phyloP scores from a whole-genome alignment of 92 coral and sea anemone genomes.

The Chrysogorgia sp. region DNA sequence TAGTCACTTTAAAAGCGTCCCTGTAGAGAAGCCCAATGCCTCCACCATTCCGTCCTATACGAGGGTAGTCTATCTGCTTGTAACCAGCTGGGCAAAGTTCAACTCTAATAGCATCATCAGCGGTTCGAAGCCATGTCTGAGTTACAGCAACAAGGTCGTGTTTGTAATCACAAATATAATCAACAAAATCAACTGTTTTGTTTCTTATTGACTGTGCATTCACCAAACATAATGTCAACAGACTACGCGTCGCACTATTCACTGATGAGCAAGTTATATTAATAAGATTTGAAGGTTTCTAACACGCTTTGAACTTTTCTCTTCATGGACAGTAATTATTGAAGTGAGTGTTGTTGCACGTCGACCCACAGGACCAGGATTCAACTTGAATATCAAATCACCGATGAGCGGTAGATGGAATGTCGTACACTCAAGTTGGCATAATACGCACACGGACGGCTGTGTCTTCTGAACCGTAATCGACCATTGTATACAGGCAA shows the following conservation, averaged over 20 bases:
- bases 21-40: slow-evolving; percentile 54
- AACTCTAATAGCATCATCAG: slow-evolving; percentile 42
- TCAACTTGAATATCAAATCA: neutral
- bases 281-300: slow-evolving; percentile 35
- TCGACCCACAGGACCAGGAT: neutral
- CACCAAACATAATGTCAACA: slow-evolving; percentile 14
- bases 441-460: neutral
- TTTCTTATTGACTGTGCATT: slow-evolving; percentile 19
- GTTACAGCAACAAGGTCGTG: slow-evolving; percentile 43
- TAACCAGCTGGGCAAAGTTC: slow-evolving; percentile 61
- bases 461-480: no score
- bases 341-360: neutral
- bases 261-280: slow-evolving; percentile 18
- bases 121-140: slow-evolving; percentile 44
- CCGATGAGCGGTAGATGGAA: slow-evolving; percentile 4
- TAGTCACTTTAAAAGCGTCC: slow-evolving; percentile 42
- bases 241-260: slow-evolving; percentile 24
- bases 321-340: neutral
- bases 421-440: slow-evolving; percentile 7
- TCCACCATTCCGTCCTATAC: slow-evolving; percentile 49
- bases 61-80: slow-evolving; percentile 46
- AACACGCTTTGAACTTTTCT: slow-evolving; percentile 2
- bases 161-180: slow-evolving; percentile 45
- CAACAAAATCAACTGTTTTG: neutral
- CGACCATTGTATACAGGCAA: no score